Percentiles rank a stretch among this genome's conserved stretches.
These are phyloP conservation scores for Limnephilus marmoratus DNA, from an alignment of 2,888 invertebrate species.

Conservation along the genomic window DNA sequence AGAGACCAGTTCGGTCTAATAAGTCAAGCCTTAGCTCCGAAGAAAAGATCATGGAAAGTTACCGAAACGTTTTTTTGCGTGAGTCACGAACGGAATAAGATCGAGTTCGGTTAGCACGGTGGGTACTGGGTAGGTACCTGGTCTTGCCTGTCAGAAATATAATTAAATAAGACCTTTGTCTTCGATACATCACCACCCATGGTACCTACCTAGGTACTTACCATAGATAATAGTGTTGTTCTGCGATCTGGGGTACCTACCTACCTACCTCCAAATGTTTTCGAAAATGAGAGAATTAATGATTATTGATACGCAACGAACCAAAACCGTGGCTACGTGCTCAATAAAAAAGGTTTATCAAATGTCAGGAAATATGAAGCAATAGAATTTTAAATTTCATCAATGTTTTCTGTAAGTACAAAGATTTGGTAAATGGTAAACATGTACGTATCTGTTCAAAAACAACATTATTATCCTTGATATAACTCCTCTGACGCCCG, in stretches of 20 bases:
- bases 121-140: not conserved
- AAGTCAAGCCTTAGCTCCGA: not conserved
- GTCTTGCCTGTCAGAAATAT: not conserved
- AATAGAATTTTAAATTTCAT: slow-evolving; percentile 18
- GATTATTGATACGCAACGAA: not conserved
- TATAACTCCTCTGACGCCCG: slow-evolving; percentile 28
- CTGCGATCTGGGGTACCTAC: not conserved
- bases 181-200: not conserved
- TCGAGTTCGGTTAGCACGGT: not conserved
- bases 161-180: not conserved
- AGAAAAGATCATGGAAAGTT: not conserved
- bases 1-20: not conserved
- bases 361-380: slow-evolving; percentile 7
- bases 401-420: not conserved
- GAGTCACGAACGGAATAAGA: not conserved
- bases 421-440: not conserved
- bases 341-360: not conserved
- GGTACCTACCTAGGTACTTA: too few species aligned
- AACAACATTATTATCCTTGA: slow-evolving; percentile 42
- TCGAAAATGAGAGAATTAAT: not conserved
- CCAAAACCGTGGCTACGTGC: not conserved
- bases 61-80: not conserved
- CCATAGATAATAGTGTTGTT: too few species aligned
- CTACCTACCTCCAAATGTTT: not conserved
- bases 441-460: not conserved